Evolutionary conservation across 2,797 vertebrate species (phyloP).

Genomic region (Enteromius fasciolatus): DNA sequence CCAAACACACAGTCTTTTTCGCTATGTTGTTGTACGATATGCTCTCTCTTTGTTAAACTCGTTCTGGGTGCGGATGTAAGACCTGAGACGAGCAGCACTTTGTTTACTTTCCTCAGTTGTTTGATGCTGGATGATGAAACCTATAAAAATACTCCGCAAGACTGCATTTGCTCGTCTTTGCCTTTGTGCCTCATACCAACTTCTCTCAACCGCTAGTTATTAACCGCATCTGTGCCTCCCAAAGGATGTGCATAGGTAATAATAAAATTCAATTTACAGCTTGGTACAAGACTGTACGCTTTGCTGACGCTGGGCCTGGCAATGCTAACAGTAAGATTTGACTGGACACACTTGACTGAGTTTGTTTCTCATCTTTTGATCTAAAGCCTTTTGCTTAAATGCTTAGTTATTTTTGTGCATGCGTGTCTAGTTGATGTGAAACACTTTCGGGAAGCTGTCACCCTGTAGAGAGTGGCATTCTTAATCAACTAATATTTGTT

Average conservation of each 20-base stretch:
- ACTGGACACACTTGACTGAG: neutral
- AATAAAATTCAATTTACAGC: slow-evolving; percentile 65
- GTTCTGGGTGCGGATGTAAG: slow-evolving; percentile 65
- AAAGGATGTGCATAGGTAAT: slow-evolving; percentile 58
- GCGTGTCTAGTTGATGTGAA: neutral
- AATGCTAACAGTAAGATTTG: neutral
- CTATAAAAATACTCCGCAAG: slow-evolving; percentile 77
- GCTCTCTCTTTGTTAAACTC: slow-evolving; percentile 6
- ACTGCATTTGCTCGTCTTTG: slow-evolving; percentile 69
- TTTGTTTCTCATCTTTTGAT: neutral
- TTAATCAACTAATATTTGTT: neutral
- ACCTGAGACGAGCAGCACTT: slow-evolving; percentile 69
- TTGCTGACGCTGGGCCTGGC: slow-evolving; percentile 30
- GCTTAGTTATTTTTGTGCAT: neutral
- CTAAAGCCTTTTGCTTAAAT: neutral
- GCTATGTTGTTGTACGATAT: neutral
- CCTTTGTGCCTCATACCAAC: slow-evolving; percentile 65
- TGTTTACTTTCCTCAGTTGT: slow-evolving; percentile 72
- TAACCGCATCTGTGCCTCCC: slow-evolving; percentile 63
- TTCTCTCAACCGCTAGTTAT: slow-evolving; percentile 72
- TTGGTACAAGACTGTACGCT: slow-evolving; percentile 51
- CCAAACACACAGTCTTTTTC: slow-evolving; percentile 10
- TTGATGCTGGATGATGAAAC: slow-evolving; percentile 82
- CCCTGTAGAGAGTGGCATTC: neutral
- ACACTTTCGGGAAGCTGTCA: neutral